Evolutionary conservation across 2,888 invertebrate genomes (phyloP).

Genomic region (Diaphora mendica): DNA sequence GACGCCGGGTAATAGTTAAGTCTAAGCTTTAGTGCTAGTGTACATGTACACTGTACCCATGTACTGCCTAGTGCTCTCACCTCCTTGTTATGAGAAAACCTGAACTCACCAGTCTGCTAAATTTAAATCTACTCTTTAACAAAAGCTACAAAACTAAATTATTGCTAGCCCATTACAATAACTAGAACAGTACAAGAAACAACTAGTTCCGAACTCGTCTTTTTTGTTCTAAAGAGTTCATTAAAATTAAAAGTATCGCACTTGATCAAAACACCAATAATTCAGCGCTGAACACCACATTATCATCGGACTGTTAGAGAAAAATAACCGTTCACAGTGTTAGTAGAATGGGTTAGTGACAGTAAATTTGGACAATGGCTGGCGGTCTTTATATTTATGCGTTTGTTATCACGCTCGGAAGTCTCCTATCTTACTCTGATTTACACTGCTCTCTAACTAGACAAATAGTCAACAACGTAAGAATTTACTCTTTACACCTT

Average conservation of each 20-base stretch:
- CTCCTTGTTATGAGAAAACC: too few species aligned
- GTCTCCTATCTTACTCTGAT: conserved; percentile 76
- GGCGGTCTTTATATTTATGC: conserved; percentile 78
- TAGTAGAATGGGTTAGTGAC: conserved; percentile 67
- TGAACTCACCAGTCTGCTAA: too few species aligned
- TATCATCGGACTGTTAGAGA: conserved; percentile 53
- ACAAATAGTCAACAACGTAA: conserved; percentile 73
- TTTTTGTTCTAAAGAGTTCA: background rate
- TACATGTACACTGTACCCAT: too few species aligned
- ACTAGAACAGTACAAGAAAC: conserved; percentile 28
- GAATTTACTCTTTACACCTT: conserved; percentile 72
- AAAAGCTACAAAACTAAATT: too few species aligned
- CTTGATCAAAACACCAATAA: conserved; percentile 47
- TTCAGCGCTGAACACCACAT: conserved; percentile 44
- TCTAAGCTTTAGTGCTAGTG: too few species aligned
- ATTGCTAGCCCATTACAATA: too few species aligned
- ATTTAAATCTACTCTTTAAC: background rate
- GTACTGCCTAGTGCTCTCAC: too few species aligned
- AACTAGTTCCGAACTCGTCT: background rate
- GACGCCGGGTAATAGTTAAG: too few species aligned
- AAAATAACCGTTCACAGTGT: conserved; percentile 63
- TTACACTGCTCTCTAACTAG: conserved; percentile 70
- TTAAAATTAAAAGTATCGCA: conserved; percentile 35
- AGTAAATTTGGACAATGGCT: conserved; percentile 78
- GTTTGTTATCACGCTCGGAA: conserved; percentile 80